Percentiles rank a stretch among this genome's conserved stretches.
Conservation (phyloP, 2,888 invertebrate genomes). For the Liposcelis brunnea region DNA sequence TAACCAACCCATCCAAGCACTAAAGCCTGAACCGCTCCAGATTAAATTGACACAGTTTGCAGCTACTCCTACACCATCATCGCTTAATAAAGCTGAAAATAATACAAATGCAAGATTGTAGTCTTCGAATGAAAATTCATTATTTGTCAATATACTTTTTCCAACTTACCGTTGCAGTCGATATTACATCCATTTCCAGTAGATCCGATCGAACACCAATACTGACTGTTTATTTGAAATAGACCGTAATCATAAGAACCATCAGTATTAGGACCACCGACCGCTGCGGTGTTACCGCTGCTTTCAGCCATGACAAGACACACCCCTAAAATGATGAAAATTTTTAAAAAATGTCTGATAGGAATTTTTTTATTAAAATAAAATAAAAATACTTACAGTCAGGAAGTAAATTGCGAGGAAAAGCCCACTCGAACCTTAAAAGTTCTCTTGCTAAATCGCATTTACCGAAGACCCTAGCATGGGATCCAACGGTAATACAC, state of each 20-base stretch:
- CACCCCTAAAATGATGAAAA: slow-evolving; percentile 25
- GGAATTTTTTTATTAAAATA: too few species aligned
- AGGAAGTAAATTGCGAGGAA: too few species aligned
- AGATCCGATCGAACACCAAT: slow-evolving; percentile 28
- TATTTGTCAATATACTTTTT: background rate
- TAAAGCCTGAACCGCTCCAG: slow-evolving; percentile 23
- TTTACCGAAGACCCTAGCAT: background rate
- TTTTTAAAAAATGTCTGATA: too few species aligned
- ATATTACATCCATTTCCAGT: slow-evolving; percentile 30
- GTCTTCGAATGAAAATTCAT: slow-evolving; percentile 6
- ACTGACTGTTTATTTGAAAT: slow-evolving; percentile 33
- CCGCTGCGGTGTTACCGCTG: slow-evolving; percentile 28
- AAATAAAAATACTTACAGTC: too few species aligned
- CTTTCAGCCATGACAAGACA: slow-evolving; percentile 35
- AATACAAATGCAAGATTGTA: too few species aligned
- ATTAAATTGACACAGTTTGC: slow-evolving; percentile 25
- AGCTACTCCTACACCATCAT: slow-evolving; percentile 23
- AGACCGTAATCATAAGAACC: slow-evolving; percentile 35
- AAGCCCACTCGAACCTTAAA: background rate
- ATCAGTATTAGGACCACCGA: slow-evolving; percentile 30
- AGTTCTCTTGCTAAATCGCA: background rate
- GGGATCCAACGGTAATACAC: too few species aligned
- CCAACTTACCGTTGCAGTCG: slow-evolving; percentile 24
- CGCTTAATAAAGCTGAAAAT: slow-evolving; percentile 25
- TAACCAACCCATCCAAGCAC: slow-evolving; percentile 29